Evolutionary conservation across 1,140 invertebrate genomes (phyloP), one percentile per base, ranked within the genome.

Genomic region (Drosophila lacertosa): DNA sequence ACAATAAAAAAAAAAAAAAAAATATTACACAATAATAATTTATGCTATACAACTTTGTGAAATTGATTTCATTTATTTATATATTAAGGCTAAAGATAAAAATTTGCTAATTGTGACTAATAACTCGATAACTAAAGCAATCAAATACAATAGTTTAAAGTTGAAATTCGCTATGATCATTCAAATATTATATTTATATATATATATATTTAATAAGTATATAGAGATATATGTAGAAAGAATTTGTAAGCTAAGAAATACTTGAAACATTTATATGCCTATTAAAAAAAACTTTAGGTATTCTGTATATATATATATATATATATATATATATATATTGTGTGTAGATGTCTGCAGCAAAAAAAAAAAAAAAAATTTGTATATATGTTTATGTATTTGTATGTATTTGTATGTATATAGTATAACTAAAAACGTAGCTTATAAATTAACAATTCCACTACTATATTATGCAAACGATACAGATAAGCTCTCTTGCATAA

Each of bases 41-140:
- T 84, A 84, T 86, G 73, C 77, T 81, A 86, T 88, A 88, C 82
- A 82, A 70, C 33, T 77, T 74, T 62, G 63, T 62, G 57, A 18
- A 18, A 76, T 70, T 62, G 62, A 50, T 63, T 59, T 60, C 33
- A 62, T 74, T 81, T 72, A 63, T 60, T 77, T 69, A 42, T 62
- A 35, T 58, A 64, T 40, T 51, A 77, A 71, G 42, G 51, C 54
- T 72, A 70, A 70, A 35, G 45, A 74, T 44, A 64, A 53, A 71
- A 88, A 88, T 88, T 88, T 82, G 82, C 82, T 88, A 88, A 88
- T 88, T 88, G 82, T 88, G 82, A 88, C 82, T 88, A 88, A 84
- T 69, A 79, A 75, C 57, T 65, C 54, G 53, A 54, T 42, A 69
- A 69, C 66, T 64, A 64, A 69, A 69, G 66, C 66, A 54, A 63